These are phyloP conservation scores for Crypturellus tataupa DNA, from an alignment of 2,797 vertebrate genomes.

Conservation along the genomic window DNA sequence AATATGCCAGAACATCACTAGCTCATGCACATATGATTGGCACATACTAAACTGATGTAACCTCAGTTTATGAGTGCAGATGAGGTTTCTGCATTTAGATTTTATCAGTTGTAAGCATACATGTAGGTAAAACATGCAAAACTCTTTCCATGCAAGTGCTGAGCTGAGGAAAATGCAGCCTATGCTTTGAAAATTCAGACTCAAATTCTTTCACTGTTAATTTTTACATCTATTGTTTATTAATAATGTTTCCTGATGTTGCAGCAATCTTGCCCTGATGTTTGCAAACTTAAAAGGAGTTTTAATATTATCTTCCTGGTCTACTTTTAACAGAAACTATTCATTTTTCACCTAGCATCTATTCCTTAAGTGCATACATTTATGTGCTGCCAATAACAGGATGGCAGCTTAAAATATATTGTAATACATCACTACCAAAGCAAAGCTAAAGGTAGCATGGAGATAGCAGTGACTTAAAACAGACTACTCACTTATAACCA, in stretches of 20 bases:
- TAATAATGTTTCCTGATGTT: not conserved
- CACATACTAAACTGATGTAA: accelerated
- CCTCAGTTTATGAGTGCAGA: not conserved
- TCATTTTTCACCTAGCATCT: not conserved
- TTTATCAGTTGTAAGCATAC: not conserved
- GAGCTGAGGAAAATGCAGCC: not conserved
- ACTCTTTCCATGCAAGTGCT: not conserved
- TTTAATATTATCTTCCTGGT: no score
- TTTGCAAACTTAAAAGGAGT: not conserved
- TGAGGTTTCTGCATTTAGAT: not conserved
- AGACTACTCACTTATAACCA: not conserved
- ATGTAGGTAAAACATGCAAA: not conserved
- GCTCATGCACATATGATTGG: not conserved
- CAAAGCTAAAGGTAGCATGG: not conserved
- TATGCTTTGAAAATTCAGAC: not conserved
- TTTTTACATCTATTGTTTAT: not conserved
- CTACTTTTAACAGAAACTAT: not conserved
- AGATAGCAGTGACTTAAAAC: not conserved
- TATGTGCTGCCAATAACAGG: not conserved
- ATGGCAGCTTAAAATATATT: not conserved
- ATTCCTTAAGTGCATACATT: not conserved
- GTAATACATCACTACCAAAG: not conserved
- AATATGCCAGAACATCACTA: not conserved
- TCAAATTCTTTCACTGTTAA: not conserved
- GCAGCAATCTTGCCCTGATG: not conserved